Base-by-base conservation (phyloP, 1,140 invertebrate species). In the Papilio xuthus region DNA sequence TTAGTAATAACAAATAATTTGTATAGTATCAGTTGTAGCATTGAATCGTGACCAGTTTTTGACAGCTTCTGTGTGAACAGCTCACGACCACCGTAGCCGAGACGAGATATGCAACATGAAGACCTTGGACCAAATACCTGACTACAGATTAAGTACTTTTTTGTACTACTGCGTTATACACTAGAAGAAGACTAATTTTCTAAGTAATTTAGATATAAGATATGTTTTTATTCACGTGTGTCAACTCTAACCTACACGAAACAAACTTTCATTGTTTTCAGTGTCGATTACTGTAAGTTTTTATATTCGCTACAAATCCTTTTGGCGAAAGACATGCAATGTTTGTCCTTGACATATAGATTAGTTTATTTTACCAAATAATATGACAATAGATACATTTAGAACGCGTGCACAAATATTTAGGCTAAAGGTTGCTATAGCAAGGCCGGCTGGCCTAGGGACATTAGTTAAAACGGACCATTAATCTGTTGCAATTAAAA, bases 401-500 rank as follows among this genome's bases (percentile, higher is more conserved):
- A 7, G 8, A 67, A 67, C 18, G 44, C 8, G 44, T 26, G 56
- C n/a, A 60, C 3, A 60, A 26, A 60, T 28, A 60, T 26, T 20
- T 60, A 60, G 56, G 56, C 23, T 60, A 67, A 7, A 15, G 23
- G 60, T 67, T 28, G 47, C 47, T 50, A 15, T 28, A 0, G 1
- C 12, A 2, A 26, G 12, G 12, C 56, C 56, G 56, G 13, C 60
- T 28, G 60, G 60, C 60, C 60, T 67, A 67, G 4, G 26, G 15
- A 26, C 60, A 67, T 67, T 67, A 67, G 60, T 67, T 67, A 67
- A 60, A 28, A 28, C 60, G 12, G 26, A 67, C 12, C 60, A 67
- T 67, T 67, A 67, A 67, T 67, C 60, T 67, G 13, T 67, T 15
- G 32, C 60, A 67, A 67, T 67, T 67, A 67, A 67, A 67, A 67